These are phyloP conservation scores for Ormyrus labotus DNA, from an alignment of 2,888 invertebrate genomes.

Conservation along the genomic window DNA sequence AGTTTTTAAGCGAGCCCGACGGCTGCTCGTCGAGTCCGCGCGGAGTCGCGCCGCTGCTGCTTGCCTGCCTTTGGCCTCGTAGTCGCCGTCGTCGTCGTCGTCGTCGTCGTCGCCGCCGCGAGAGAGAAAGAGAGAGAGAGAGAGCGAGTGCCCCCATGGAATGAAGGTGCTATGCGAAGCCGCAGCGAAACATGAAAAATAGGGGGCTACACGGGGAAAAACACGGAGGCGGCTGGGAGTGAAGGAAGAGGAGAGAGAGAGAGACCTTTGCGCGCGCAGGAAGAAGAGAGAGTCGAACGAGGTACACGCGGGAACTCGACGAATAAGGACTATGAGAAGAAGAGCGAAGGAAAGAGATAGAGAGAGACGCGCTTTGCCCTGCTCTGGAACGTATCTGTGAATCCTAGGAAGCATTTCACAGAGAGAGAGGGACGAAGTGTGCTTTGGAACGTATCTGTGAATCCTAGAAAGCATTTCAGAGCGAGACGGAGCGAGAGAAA, in stretches of 20 bases:
- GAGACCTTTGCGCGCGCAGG: conserved; percentile 45
- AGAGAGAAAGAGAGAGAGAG: conserved; percentile 47
- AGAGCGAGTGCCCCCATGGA: conserved; percentile 46
- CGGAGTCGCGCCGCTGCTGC: conserved; percentile 62
- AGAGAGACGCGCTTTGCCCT: conserved; percentile 14
- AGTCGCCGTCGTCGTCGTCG: conserved; percentile 15
- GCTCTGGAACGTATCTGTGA: conserved; percentile 44
- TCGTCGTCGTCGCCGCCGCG: conserved; percentile 14
- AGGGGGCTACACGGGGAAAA: conserved; percentile 75
- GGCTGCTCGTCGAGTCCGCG: conserved; percentile 67
- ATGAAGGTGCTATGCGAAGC: conserved; percentile 76
- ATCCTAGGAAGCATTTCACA: conserved; percentile 50
- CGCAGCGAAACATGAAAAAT: conserved; percentile 76
- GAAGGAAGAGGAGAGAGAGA: conserved; percentile 57
- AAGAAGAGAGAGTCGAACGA: conserved; percentile 59
- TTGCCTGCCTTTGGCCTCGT: conserved; percentile 47
- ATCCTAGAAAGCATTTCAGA: conserved; percentile 56
- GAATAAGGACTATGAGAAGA: conserved; percentile 42
- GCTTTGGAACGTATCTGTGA: conserved; percentile 53
- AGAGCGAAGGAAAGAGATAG: conserved; percentile 55
- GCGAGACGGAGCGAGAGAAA: conserved; percentile 50
- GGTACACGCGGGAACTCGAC: conserved; percentile 57
- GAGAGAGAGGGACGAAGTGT: conserved; percentile 38
- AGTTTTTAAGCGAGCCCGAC: conserved; percentile 61
- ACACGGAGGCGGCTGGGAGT: conserved; percentile 65